Conservation (phyloP, 2,888 invertebrate genomes). For the Lagria hirta region DNA sequence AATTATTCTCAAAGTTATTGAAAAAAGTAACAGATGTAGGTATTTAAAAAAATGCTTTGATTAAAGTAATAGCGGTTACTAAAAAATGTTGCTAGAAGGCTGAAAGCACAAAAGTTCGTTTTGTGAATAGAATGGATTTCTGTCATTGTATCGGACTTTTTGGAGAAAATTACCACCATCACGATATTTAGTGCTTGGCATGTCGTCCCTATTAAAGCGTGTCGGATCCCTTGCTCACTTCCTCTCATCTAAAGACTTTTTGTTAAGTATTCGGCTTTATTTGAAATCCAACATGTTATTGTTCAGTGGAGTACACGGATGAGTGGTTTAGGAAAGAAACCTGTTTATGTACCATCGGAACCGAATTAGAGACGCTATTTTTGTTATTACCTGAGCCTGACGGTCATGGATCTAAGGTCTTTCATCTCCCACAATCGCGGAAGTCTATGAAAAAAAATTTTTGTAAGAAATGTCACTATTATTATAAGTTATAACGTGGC, state of each 20-base stretch:
- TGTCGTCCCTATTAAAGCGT: constrained; percentile 12
- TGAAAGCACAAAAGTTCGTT: no score
- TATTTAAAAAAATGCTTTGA: no score
- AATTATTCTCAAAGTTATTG: no score
- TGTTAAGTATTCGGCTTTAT: constrained; percentile 9
- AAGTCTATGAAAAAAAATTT: neutral
- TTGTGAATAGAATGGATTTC: no score
- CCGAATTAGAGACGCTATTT: constrained; percentile 29
- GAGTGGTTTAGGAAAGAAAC: constrained; percentile 30
- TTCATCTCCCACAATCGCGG: neutral
- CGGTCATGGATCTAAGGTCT: constrained; percentile 5
- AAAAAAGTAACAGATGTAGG: no score
- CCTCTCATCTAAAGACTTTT: constrained; percentile 10
- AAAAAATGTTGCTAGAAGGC: no score
- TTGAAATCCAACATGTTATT: constrained; percentile 23
- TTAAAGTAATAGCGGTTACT: no score
- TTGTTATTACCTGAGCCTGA: constrained; percentile 21
- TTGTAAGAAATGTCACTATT: neutral
- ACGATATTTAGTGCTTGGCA: no score
- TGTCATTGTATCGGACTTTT: no score
- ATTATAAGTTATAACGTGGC: constrained; percentile 8
- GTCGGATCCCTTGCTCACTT: constrained; percentile 8
- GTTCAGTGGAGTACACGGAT: constrained; percentile 23
- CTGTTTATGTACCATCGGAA: constrained; percentile 29
- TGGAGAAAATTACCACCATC: neutral